phyloP scores from a whole-genome alignment of 2,888 invertebrate species.

The Griposia aprilina region DNA sequence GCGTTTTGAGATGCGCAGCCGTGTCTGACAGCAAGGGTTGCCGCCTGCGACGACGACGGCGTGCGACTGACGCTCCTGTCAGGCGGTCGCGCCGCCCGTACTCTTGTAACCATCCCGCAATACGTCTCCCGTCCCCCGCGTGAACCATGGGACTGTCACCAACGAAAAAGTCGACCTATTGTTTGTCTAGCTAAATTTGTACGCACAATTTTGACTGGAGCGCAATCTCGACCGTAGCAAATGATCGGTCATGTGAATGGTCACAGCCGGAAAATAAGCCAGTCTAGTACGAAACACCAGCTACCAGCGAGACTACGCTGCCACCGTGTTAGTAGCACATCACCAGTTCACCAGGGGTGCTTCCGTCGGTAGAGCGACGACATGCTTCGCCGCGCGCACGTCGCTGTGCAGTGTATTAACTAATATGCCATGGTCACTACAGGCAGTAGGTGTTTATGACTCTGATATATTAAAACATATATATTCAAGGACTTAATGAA shows the following conservation, averaged over 20 bases:
- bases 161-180: background rate
- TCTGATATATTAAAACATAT: background rate
- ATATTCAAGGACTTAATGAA: background rate
- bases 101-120: background rate
- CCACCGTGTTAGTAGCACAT: constrained; percentile 13
- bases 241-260: background rate
- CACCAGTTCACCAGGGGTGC: background rate
- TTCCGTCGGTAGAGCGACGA: background rate
- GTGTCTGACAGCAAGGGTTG: background rate
- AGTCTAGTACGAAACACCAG: constrained; percentile 15
- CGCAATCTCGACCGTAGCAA: background rate
- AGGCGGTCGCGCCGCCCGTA: background rate
- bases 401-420: background rate
- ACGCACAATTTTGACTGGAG: background rate
- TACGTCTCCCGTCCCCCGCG: background rate
- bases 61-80: background rate
- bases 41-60: background rate
- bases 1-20: background rate
- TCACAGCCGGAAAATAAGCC: background rate
- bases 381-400: constrained; percentile 18
- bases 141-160: background rate
- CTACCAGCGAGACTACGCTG: background rate
- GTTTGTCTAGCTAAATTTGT: background rate
- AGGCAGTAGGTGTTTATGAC: background rate
- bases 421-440: background rate